phyloP scores from a whole-genome alignment of 2,888 invertebrate species.

The Monochamus alternatus region DNA sequence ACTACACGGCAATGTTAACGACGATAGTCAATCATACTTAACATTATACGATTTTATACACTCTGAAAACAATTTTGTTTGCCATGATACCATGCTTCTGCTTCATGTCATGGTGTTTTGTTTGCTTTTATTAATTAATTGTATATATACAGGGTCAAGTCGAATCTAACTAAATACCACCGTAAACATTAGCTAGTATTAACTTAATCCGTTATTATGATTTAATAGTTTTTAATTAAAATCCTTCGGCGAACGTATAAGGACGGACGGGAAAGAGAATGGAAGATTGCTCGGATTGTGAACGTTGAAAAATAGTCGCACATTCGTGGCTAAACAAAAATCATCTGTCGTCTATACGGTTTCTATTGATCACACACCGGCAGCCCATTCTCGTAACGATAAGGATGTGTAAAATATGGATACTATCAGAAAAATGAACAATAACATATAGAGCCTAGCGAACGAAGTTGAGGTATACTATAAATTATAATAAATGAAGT shows the following conservation, averaged over 20 bases:
- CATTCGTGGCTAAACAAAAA: too few species aligned
- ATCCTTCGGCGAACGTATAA: too few species aligned
- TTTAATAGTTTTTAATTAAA: too few species aligned
- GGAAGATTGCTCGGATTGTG: too few species aligned
- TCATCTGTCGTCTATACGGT: neutral
- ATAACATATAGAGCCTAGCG: neutral
- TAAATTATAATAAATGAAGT: neutral
- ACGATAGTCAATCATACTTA: slow-evolving; percentile 30
- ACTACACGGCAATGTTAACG: slow-evolving; percentile 21
- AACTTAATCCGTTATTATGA: neutral
- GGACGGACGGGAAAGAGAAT: too few species aligned
- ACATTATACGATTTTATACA: slow-evolving; percentile 25
- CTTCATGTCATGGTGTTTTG: slow-evolving; percentile 1
- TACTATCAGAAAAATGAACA: slow-evolving; percentile 1
- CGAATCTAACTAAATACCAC: neutral
- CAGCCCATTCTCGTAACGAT: neutral
- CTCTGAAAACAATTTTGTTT: slow-evolving; percentile 21
- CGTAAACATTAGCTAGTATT: neutral
- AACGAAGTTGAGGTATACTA: neutral
- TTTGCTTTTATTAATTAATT: slow-evolving; percentile 22
- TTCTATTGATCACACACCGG: neutral
- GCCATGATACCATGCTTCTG: neutral
- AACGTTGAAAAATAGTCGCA: too few species aligned
- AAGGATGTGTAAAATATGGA: neutral
- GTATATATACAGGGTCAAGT: slow-evolving; percentile 5